A percentile compares a stretch with the other conserved stretches of the same genome.
Evolutionary conservation across 2,888 invertebrate genomes (phyloP).

Genomic region (Zeuzera pyrina): DNA sequence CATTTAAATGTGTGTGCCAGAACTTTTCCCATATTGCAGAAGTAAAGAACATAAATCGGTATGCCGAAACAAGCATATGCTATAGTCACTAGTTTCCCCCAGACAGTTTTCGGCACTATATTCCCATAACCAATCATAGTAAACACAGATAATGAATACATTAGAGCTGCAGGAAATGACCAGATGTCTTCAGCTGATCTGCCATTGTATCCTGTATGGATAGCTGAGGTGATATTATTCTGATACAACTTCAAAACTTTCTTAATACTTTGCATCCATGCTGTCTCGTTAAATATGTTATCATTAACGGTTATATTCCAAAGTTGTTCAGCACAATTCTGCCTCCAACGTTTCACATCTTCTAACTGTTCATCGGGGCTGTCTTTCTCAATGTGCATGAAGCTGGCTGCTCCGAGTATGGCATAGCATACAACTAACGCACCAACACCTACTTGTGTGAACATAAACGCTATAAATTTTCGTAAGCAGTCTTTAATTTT

Average conservation of each 20-base stretch:
- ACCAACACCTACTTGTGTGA: conserved; percentile 92
- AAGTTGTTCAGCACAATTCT: conserved; percentile 74
- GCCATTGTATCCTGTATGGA: conserved; percentile 83
- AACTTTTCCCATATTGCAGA: conserved; percentile 91
- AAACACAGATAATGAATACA: conserved; percentile 91
- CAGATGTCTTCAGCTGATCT: conserved; percentile 80
- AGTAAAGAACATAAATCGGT: conserved; percentile 89
- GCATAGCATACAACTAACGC: conserved; percentile 90
- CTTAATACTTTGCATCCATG: conserved; percentile 76
- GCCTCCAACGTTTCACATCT: conserved; percentile 65
- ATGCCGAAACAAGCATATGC: conserved; percentile 91
- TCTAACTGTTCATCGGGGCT: conserved; percentile 64
- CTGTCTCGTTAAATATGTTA: conserved; percentile 79
- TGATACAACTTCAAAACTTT: conserved; percentile 78
- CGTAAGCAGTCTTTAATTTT: conserved; percentile 89
- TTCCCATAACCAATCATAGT: conserved; percentile 96
- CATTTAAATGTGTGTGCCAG: conserved; percentile 87
- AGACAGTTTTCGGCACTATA: conserved; percentile 84
- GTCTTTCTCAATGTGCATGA: conserved; percentile 83
- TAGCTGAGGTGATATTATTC: conserved; percentile 75
- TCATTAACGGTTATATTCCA: conserved; percentile 79
- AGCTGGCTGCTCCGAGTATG: conserved; percentile 86
- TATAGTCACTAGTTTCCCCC: conserved; percentile 88
- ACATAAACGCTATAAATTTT: conserved; percentile 92
- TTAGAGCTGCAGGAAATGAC: conserved; percentile 90